Percentiles rank a stretch among this genome's conserved stretches.
phyloP scores from a whole-genome alignment of 2,888 invertebrate species.

The Sturmia bella region DNA sequence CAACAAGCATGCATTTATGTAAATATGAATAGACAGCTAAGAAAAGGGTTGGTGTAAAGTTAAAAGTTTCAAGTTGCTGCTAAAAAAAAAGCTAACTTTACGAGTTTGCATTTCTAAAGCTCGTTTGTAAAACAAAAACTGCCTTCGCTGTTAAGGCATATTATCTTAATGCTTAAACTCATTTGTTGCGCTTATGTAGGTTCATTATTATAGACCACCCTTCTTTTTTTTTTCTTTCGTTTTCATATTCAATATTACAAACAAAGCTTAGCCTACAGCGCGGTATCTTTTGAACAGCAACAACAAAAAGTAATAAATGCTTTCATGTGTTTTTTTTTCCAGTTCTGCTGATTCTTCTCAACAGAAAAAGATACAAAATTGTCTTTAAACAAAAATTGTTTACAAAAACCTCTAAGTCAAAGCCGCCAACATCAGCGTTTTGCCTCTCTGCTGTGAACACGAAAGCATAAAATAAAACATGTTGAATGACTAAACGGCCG shows the following conservation, averaged over 20 bases:
- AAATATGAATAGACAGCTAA: not conserved
- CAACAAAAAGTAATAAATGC: constrained; percentile 57
- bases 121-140: not conserved
- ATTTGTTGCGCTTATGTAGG: constrained; percentile 62
- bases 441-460: constrained; percentile 47
- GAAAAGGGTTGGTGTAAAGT: not conserved
- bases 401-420: constrained; percentile 51
- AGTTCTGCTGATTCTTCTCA: constrained; percentile 61
- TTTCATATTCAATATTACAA: constrained; percentile 28
- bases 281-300: constrained; percentile 60
- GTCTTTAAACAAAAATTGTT: constrained; percentile 41
- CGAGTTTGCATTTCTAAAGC: constrained; percentile 23
- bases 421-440: constrained; percentile 58
- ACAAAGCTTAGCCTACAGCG: constrained; percentile 55
- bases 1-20: not conserved
- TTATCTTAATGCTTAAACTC: constrained; percentile 21
- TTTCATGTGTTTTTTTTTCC: constrained; percentile 58
- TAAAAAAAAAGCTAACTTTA: constrained; percentile 14
- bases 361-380: constrained; percentile 64
- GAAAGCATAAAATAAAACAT: constrained; percentile 41
- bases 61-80: constrained; percentile 4
- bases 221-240: constrained; percentile 44
- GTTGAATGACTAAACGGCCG: constrained; percentile 43
- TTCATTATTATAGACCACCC: constrained; percentile 64
- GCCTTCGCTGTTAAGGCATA: not conserved